A percentile compares a stretch with the other conserved stretches of the same genome.
These are phyloP conservation scores for Scaptomyza caliginosa DNA, from an alignment of 2,888 invertebrate genomes.

Conservation along the genomic window DNA sequence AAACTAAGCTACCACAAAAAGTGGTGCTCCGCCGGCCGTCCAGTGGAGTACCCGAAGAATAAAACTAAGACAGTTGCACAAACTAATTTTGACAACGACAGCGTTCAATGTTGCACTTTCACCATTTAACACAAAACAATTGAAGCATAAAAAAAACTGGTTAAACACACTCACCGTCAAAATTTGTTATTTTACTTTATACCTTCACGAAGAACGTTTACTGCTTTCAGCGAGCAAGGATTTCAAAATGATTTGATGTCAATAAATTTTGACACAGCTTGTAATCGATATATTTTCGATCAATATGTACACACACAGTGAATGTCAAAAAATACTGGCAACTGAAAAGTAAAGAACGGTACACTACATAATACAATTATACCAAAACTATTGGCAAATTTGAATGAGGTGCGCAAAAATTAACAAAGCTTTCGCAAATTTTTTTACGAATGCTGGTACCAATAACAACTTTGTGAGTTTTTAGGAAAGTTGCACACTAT, in stretches of 20 bases:
- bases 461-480: too few species aligned
- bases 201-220: conserved; percentile 8
- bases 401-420: too few species aligned
- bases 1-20: conserved; percentile 48
- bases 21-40: conserved; percentile 65
- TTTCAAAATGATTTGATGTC: conserved; percentile 28
- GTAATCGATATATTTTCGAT: not conserved
- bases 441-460: too few species aligned
- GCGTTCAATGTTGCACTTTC: conserved; percentile 22
- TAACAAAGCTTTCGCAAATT: not conserved
- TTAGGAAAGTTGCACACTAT: too few species aligned
- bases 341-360: not conserved
- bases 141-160: conserved; percentile 1
- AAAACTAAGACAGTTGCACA: conserved; percentile 14
- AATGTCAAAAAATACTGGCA: not conserved
- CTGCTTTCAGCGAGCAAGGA: conserved; percentile 11
- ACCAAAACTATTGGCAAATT: not conserved
- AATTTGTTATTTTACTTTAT: not conserved
- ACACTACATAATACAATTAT: not conserved
- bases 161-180: conserved; percentile 47
- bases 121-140: conserved; percentile 15
- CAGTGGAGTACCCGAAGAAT: conserved; percentile 37
- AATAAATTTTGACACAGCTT: not conserved
- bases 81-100: not conserved
- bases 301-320: not conserved